Evolutionary conservation across 2,113 vertebrate species (phyloP), one percentile per base, ranked within the genome.

Genomic region (Seriola aureovittata): DNA sequence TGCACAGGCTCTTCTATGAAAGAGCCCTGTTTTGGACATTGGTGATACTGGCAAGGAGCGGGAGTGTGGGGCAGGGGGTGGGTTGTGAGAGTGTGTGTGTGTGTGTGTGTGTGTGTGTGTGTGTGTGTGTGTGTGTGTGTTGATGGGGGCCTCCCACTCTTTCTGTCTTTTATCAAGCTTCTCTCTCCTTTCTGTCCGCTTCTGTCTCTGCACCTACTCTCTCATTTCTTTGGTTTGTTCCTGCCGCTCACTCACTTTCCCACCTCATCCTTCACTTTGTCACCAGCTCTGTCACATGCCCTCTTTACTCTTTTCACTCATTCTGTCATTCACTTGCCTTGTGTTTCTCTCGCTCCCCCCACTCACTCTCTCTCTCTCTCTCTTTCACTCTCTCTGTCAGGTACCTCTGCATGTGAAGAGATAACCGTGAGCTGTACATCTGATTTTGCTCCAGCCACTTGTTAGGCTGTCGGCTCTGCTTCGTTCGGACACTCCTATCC

Each of bases 1-100:
- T 95, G 94, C 87, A 89, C 23, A 52, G 81, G 66, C 85, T 85
- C 84, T 82, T 77, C 77, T 78, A 40, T 87, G 80, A 89, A 86
- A 89, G 78, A 80, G 73, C 34, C 46, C 75, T 81, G 77, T 85
- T 93, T 85, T 85, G 89, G 67, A 70, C 52, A 75, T 71, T 74
- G 75, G 82, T 38, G 59, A 85, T 89, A 86, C 82, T 69, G 66
- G 32, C 54, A 54, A 81, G 68, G 64, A 84, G 84, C 62, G 69
- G 66, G 54, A 62, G 40, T 78, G 76, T 69, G 32, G 70, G 16
- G 59, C 12, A 19, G 3, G 29, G 59, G 32, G 38, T 23, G 40
- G 8, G 10, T 9, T 72, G 44, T 11, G 13, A 46, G 42, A 29
- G 29, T 75, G 36, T 29, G 57, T 48, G 57, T 48, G 25, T 75